Evolutionary conservation across 2,797 vertebrate genomes (phyloP), one percentile per base, ranked within the genome.

Genomic region (Danio kyathit): DNA sequence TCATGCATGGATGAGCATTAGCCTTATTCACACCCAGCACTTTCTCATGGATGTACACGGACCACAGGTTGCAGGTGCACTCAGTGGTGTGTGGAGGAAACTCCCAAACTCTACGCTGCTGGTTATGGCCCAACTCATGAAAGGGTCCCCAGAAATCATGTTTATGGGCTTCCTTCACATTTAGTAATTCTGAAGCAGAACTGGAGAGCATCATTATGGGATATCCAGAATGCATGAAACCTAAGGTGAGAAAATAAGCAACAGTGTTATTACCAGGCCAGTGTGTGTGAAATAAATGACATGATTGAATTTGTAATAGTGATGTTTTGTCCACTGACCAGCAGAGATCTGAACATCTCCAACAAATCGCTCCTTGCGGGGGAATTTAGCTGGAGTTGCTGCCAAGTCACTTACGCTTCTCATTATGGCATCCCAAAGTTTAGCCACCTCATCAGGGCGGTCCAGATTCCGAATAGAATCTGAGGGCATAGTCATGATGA

Each of bases 51-150:
- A 98, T 92, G 0, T 97, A 99, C 83, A 98, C 94, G 1, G 97
- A 96, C 97, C 97, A 98, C 76, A 98, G 94, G 91, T 99, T 98
- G 89, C 96, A 97, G 0, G 97, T 98, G 16, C 94, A 93, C 88
- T 98, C 97, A 0, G 95, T 96, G 82, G 96, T 97, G 81, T 97
- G 88, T 0, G 95, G 81, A 0, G 88, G 91, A 80, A 97, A 95
- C 87, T 97, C 96, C 96, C 97, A 98, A 51, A 82, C 91, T 0
- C 48, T 1, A 71, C 86, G 85, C 87, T 98, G 97, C 81, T 97
- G 95, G 87, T 97, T 98, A 91, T 98, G 97, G 74, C 97, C 97
- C 59, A 98, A 88, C 82, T 98, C 97, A 0, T 98, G 97, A 85
- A 97, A 88, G 21, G 91, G 40, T 0, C 97, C 97, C 96, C 97